These are phyloP conservation scores for Cygnus olor DNA, from an alignment of 2,797 vertebrate genomes.

Conservation along the genomic window DNA sequence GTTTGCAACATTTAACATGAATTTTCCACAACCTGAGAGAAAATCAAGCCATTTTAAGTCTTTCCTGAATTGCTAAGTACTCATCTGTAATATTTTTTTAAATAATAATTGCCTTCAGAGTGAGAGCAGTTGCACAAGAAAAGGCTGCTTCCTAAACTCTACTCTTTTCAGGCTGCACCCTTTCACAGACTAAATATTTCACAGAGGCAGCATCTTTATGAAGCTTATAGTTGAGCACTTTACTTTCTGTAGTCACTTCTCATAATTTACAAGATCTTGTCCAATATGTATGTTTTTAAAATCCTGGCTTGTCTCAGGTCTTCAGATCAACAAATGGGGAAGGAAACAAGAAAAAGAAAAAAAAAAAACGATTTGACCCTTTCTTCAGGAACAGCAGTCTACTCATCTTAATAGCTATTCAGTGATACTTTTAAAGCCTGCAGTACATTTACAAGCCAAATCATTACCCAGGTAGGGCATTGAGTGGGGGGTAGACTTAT, in stretches of 20 bases:
- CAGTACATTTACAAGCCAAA: not conserved
- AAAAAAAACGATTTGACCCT: rapidly evolving
- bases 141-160: not conserved
- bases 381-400: not conserved
- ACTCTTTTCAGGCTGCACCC: not conserved
- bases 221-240: not conserved
- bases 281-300: not conserved
- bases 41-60: not conserved
- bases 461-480: not conserved
- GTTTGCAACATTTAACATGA: not conserved
- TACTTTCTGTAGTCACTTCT: not conserved
- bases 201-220: not conserved
- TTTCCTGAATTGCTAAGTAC: not conserved
- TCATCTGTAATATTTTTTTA: not conserved
- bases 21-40: rapidly evolving
- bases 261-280: not conserved
- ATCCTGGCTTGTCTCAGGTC: not conserved
- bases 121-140: not conserved
- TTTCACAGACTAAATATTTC: conserved; percentile 30
- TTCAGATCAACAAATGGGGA: not conserved
- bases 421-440: not conserved
- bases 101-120: not conserved
- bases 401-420: not conserved
- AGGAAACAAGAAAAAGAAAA: not conserved
- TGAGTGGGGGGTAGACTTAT: not conserved